Percentiles rank a stretch among this genome's conserved stretches.
phyloP scores from a whole-genome alignment of 2,113 vertebrate genomes.

The Buteo buteo region DNA sequence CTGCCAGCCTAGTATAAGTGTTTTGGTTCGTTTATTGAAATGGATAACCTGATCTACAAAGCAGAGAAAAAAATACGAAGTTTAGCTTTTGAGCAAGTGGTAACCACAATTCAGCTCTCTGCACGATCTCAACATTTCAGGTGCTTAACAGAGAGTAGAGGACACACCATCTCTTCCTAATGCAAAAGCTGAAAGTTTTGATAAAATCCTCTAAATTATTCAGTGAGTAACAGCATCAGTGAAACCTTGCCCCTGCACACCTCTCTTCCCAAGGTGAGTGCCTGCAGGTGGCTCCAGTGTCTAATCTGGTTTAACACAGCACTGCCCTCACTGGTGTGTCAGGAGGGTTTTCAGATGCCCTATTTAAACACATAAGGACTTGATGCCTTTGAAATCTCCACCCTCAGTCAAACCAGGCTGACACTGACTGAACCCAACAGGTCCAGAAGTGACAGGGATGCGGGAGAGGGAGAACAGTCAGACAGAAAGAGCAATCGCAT shows the following conservation, averaged over 20 bases:
- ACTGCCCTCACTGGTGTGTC: rapidly evolving
- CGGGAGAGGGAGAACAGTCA: background rate
- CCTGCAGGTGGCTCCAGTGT: background rate
- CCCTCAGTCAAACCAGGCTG: background rate
- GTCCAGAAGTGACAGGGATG: background rate
- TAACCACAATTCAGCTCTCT: background rate
- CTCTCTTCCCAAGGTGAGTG: background rate
- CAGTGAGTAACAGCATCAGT: background rate
- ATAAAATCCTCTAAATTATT: background rate
- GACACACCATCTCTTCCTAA: background rate
- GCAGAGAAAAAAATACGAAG: background rate
- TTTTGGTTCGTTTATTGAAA: background rate
- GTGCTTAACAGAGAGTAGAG: background rate
- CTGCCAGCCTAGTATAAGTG: background rate
- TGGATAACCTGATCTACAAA: background rate
- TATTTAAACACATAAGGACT: background rate
- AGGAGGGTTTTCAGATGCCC: background rate
- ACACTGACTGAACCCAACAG: background rate
- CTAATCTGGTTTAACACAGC: background rate
- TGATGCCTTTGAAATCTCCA: background rate
- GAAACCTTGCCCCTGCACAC: background rate
- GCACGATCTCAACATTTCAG: background rate
- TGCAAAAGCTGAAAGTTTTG: background rate
- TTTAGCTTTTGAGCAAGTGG: background rate
- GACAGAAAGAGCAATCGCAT: background rate